Evolutionary conservation across 1,140 invertebrate genomes (phyloP).

Genomic region (Antheraea pernyi): DNA sequence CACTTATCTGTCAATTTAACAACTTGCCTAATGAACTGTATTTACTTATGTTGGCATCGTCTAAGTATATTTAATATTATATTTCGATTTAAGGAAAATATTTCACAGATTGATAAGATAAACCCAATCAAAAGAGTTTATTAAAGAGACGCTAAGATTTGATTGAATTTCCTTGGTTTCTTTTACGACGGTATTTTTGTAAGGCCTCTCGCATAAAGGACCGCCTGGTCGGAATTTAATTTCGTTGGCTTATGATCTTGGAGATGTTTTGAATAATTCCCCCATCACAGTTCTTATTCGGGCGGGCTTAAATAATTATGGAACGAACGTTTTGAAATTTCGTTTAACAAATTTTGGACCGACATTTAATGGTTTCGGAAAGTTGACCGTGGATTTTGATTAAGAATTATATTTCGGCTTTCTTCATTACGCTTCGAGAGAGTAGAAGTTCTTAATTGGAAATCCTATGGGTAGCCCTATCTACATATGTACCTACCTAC

Average conservation of each 20-base stretch:
- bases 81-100: neutral
- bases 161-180: conserved; percentile 18
- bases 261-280: conserved; percentile 31
- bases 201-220: conserved; percentile 10
- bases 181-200: conserved; percentile 19
- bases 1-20: no score
- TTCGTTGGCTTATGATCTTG: conserved; percentile 26
- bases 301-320: conserved; percentile 22
- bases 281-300: conserved; percentile 22
- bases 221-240: conserved; percentile 30
- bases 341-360: conserved; percentile 1
- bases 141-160: conserved; percentile 15
- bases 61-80: neutral
- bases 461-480: no score
- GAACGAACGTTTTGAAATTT: conserved; percentile 3
- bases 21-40: neutral
- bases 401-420: neutral
- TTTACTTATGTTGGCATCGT: neutral
- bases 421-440: neutral
- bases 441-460: neutral
- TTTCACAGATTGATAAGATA: conserved; percentile 7
- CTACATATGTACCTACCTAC: no score
- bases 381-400: neutral
- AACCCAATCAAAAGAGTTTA: conserved; percentile 17
- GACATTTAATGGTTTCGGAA: neutral